Evolutionary conservation across 2,888 invertebrate genomes (phyloP).

Genomic region (Bhutanitis thaidina): DNA sequence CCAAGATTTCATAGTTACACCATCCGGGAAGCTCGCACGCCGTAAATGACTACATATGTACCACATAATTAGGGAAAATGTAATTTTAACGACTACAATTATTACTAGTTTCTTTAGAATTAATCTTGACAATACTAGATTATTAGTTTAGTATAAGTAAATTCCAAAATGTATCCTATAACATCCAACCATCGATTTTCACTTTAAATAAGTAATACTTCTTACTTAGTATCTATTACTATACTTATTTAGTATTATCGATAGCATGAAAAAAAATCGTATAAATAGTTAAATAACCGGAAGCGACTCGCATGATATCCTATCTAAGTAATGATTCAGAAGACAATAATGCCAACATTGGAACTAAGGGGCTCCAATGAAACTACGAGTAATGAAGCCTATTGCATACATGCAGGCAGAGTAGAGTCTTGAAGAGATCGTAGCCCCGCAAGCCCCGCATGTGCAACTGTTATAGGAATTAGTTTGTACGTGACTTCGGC

Average conservation of each 20-base stretch:
- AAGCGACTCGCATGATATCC: background rate
- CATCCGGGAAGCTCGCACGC: background rate
- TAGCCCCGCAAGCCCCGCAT: constrained; percentile 1
- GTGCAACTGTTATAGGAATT: background rate
- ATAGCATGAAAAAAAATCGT: background rate
- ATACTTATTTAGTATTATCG: background rate
- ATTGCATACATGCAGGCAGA: background rate
- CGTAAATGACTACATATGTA: background rate
- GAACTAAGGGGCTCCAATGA: background rate
- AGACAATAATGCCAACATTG: constrained; percentile 4
- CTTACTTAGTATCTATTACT: background rate
- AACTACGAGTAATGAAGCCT: background rate
- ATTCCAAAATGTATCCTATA: no score
- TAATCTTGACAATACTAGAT: no score
- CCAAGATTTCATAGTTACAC: background rate
- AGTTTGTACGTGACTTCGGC: no score
- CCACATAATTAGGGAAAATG: background rate
- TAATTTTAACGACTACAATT: no score
- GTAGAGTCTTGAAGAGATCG: background rate
- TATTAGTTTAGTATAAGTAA: no score
- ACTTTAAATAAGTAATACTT: no score
- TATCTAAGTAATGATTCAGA: constrained; percentile 3
- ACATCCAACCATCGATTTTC: no score
- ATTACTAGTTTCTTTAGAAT: no score
- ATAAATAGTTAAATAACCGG: background rate